Conservation (phyloP, 2,888 invertebrate genomes). For the Parochlus steinenii region DNA sequence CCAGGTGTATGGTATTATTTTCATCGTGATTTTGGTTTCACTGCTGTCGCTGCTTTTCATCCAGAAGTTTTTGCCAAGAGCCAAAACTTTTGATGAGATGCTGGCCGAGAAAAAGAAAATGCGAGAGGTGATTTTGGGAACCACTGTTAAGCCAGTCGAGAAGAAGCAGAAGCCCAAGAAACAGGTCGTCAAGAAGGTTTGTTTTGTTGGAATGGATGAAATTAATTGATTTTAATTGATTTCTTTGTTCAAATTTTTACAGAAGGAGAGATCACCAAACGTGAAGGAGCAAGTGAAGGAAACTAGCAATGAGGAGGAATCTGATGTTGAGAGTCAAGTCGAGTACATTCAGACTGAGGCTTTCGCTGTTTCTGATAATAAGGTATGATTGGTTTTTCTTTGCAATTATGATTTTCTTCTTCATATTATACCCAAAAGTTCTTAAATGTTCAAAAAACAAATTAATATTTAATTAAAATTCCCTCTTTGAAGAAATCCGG, state of each 20-base stretch:
- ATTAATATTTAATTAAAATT: too few species aligned
- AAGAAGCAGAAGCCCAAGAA: slow-evolving; percentile 13
- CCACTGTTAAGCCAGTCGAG: slow-evolving; percentile 17
- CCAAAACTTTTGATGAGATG: slow-evolving; percentile 30
- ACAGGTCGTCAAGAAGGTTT: slow-evolving; percentile 13
- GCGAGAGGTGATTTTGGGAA: slow-evolving; percentile 27
- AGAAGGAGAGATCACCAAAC: too few species aligned
- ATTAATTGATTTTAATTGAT: not conserved
- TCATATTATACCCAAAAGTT: too few species aligned
- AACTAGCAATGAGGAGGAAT: not conserved
- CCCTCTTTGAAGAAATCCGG: too few species aligned
- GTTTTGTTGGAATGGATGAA: slow-evolving; percentile 4
- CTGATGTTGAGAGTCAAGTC: not conserved
- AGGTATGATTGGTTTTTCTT: too few species aligned
- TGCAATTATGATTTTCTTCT: too few species aligned
- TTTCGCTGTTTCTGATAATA: too few species aligned
- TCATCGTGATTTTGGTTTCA: slow-evolving; percentile 28
- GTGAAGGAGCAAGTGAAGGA: not conserved
- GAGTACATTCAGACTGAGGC: not conserved
- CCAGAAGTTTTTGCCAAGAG: slow-evolving; percentile 26
- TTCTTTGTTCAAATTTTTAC: slow-evolving; percentile 2
- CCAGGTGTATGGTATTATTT: slow-evolving; percentile 28
- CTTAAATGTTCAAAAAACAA: too few species aligned
- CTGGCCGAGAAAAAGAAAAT: slow-evolving; percentile 28
- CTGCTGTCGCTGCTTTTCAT: slow-evolving; percentile 27